phyloP scores from a whole-genome alignment of 2,113 vertebrate species.

The Nyctereutes procyonoides region DNA sequence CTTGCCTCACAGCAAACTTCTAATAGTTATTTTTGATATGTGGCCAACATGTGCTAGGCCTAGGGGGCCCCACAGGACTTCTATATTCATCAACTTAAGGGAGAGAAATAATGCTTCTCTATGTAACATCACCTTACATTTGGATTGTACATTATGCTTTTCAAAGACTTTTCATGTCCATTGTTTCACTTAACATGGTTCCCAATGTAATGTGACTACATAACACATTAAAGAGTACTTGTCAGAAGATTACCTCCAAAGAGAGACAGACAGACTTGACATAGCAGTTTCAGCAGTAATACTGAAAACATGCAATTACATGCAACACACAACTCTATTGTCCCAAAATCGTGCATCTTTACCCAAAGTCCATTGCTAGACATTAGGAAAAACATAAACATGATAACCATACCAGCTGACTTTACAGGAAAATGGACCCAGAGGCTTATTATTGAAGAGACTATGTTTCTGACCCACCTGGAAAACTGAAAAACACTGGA shows the following conservation, averaged over 20 bases:
- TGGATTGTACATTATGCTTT: constrained; percentile 29
- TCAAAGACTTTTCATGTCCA: background rate
- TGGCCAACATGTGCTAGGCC: background rate
- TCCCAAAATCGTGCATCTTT: constrained; percentile 10
- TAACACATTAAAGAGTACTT: background rate
- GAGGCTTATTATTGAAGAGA: background rate
- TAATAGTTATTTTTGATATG: constrained; percentile 25
- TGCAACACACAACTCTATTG: background rate
- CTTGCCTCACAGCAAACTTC: background rate
- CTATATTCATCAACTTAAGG: constrained; percentile 21
- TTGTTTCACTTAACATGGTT: constrained; percentile 35
- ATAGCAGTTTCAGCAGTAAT: background rate
- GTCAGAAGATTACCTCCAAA: constrained; percentile 12
- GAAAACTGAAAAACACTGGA: constrained; percentile 59
- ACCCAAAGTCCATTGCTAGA: constrained; percentile 18
- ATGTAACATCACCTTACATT: background rate
- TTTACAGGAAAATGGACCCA: background rate
- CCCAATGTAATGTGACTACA: background rate
- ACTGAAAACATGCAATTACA: background rate
- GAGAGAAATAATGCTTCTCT: background rate
- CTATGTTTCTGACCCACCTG: constrained; percentile 65
- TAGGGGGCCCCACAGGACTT: background rate
- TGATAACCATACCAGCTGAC: background rate
- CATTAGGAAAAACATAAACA: constrained; percentile 30
- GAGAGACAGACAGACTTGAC: background rate